A percentile compares a stretch with the other conserved stretches of the same genome.
Evolutionary conservation across 2,797 vertebrate species (phyloP).

Genomic region (Gymnodraco acuticeps): DNA sequence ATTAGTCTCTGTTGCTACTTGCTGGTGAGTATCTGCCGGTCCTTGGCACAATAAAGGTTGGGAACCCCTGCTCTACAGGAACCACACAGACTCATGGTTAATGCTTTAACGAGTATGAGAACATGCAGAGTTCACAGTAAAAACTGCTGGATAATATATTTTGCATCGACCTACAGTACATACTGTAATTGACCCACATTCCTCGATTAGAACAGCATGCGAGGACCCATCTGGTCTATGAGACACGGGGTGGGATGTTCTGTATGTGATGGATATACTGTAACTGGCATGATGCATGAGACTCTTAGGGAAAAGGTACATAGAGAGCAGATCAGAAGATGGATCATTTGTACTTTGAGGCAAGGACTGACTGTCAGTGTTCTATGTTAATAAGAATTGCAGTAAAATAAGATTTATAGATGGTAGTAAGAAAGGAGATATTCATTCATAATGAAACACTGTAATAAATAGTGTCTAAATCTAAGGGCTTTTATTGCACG

Average conservation of each 20-base stretch:
- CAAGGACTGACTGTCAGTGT: neutral
- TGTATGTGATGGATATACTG: slow-evolving; percentile 8
- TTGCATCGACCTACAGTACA: neutral
- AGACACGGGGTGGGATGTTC: neutral
- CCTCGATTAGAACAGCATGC: neutral
- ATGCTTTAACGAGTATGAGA: slow-evolving; percentile 11
- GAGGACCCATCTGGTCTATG: neutral
- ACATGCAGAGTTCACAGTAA: neutral
- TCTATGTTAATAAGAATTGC: slow-evolving; percentile 4
- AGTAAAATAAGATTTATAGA: neutral
- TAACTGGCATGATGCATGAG: slow-evolving; percentile 5
- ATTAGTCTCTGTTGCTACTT: no score
- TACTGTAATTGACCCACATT: neutral
- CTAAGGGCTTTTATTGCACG: no score
- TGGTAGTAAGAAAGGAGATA: neutral
- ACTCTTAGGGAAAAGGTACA: slow-evolving; percentile 22
- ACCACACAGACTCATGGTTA: neutral
- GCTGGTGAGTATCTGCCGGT: no score
- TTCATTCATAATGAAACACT: neutral
- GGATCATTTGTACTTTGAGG: neutral
- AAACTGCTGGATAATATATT: neutral
- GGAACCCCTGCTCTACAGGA: neutral
- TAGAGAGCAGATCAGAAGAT: slow-evolving; percentile 4
- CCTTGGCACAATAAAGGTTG: no score
- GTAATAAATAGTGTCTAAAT: neutral